These are phyloP conservation scores for Potamarius usumacintae DNA, from an alignment of 2,113 vertebrate genomes.

Conservation along the genomic window DNA sequence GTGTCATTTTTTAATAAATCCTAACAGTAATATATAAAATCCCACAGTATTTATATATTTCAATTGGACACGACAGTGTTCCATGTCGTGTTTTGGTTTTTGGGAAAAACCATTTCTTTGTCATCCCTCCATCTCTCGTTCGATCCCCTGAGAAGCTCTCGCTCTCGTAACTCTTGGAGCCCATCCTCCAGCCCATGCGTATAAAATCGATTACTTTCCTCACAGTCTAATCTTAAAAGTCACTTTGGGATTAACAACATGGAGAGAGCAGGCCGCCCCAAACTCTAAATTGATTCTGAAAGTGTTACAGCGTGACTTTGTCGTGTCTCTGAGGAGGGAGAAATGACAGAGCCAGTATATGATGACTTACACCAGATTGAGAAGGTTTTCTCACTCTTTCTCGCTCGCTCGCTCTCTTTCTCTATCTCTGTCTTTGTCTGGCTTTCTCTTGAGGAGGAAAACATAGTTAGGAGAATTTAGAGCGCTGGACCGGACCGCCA, in stretches of 20 bases:
- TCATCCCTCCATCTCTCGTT: neutral
- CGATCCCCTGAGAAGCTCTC: neutral
- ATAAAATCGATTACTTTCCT: constrained; percentile 67
- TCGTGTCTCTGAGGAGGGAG: constrained; percentile 27
- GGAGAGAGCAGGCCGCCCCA: constrained; percentile 51
- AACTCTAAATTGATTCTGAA: constrained; percentile 73
- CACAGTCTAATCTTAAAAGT: constrained; percentile 65
- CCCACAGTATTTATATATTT: neutral
- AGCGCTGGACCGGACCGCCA: constrained; percentile 24
- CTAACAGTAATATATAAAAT: neutral
- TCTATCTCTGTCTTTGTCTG: neutral
- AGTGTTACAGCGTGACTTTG: constrained; percentile 45
- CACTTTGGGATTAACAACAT: constrained; percentile 70
- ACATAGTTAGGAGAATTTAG: constrained; percentile 43
- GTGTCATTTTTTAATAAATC: constrained; percentile 8
- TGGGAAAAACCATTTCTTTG: neutral
- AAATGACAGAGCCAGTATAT: neutral
- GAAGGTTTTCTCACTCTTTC: constrained; percentile 5
- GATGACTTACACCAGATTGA: constrained; percentile 28
- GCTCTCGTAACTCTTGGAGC: constrained; percentile 38
- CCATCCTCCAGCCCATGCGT: constrained; percentile 49
- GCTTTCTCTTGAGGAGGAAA: neutral
- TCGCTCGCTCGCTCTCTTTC: neutral
- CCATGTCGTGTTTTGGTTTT: neutral
- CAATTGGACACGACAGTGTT: neutral